Conservation (phyloP, 2,888 invertebrate species). For the Clivina fossor region DNA sequence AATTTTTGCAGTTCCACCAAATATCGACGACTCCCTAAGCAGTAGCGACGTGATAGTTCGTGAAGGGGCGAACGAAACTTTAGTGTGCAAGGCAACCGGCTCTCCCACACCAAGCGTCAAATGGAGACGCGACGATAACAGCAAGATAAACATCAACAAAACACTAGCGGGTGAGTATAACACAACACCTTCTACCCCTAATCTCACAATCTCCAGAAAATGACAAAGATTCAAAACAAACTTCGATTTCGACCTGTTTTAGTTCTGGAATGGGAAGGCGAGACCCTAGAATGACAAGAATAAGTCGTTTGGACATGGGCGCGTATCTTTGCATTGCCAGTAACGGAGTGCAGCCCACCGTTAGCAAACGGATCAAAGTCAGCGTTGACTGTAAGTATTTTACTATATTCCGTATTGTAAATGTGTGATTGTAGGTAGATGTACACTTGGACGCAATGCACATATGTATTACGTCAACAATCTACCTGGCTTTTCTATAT, state of each 20-base stretch:
- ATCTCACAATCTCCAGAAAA: slow-evolving; percentile 9
- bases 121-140: slow-evolving; percentile 89
- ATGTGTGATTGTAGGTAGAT: too few species aligned
- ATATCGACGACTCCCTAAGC: slow-evolving; percentile 87
- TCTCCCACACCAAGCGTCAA: slow-evolving; percentile 86
- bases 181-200: too few species aligned
- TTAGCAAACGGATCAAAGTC: slow-evolving; percentile 89
- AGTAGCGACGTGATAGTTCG: slow-evolving; percentile 90
- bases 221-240: slow-evolving; percentile 13
- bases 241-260: slow-evolving; percentile 49
- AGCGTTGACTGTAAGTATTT: slow-evolving; percentile 87
- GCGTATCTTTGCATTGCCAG: slow-evolving; percentile 90
- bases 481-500: too few species aligned
- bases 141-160: slow-evolving; percentile 84
- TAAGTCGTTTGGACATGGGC: slow-evolving; percentile 88
- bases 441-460: too few species aligned
- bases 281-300: slow-evolving; percentile 79
- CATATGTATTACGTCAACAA: too few species aligned
- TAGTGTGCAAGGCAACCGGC: slow-evolving; percentile 87
- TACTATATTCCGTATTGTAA: too few species aligned
- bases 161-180: slow-evolving; percentile 74
- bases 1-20: slow-evolving; percentile 79
- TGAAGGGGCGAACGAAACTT: slow-evolving; percentile 85
- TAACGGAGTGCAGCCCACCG: slow-evolving; percentile 86
- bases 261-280: slow-evolving; percentile 85